These are phyloP conservation scores for Cybosia mesomella DNA, from an alignment of 2,888 invertebrate genomes.

Conservation along the genomic window DNA sequence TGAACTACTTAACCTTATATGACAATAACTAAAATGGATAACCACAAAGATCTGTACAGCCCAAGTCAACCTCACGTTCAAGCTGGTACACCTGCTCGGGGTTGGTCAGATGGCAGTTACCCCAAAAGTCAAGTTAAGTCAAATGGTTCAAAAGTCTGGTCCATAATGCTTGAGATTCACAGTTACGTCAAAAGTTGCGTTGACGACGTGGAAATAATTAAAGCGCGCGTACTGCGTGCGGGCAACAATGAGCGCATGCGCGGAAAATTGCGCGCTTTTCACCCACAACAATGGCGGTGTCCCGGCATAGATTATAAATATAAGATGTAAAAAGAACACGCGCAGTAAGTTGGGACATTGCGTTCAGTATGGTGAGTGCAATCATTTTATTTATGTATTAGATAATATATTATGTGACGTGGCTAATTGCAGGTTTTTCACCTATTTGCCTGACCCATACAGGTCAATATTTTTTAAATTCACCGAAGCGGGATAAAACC, in stretches of 20 bases:
- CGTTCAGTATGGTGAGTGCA: slow-evolving; percentile 49
- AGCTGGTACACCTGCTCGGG: no score
- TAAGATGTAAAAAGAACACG: slow-evolving; percentile 32
- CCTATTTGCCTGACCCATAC: background rate
- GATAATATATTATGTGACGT: background rate
- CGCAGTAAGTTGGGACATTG: slow-evolving; percentile 45
- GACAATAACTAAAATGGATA: background rate
- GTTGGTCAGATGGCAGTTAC: no score
- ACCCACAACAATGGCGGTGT: slow-evolving; percentile 48
- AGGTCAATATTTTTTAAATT: no score
- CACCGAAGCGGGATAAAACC: no score
- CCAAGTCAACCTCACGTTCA: no score
- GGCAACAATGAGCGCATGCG: slow-evolving; percentile 47
- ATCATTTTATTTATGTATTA: slow-evolving; percentile 9
- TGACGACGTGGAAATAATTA: slow-evolving; percentile 63
- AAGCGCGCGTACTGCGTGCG: slow-evolving; percentile 37
- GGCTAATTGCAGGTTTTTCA: background rate
- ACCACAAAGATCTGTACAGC: no score
- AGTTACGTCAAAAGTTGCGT: slow-evolving; percentile 53
- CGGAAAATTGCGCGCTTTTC: slow-evolving; percentile 65
- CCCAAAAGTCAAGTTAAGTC: no score
- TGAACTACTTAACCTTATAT: background rate
- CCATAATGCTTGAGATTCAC: slow-evolving; percentile 21
- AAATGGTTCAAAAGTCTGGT: background rate
- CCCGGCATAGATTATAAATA: slow-evolving; percentile 50